Base-by-base conservation (phyloP, 2,113 vertebrate genomes). In the Marcusenius ussheri region DNA sequence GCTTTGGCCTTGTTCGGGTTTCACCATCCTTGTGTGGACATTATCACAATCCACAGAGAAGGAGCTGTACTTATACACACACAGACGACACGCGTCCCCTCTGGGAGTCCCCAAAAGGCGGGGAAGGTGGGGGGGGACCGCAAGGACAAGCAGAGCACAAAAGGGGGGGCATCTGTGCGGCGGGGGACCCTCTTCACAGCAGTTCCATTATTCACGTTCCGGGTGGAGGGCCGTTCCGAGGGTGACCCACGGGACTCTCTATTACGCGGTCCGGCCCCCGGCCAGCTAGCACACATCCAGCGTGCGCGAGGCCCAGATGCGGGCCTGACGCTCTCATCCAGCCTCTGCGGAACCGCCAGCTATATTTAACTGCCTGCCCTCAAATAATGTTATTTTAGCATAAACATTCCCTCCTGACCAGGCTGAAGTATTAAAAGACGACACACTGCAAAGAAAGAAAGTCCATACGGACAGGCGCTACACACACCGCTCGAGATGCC, bases 381-480 rank as follows among this genome's bases (percentile, higher is more conserved):
- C 85, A 87, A 87, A 87, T 87, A 87, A 87, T 87, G 85, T 87
- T 87, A 87, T 87, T 87, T 87, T 87, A 53, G 47, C 50, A 53
- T 87, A 87, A 87, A 47, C 50, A 27, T 53, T 85, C 85, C 85
- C 85, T 53, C 31, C 10, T 87, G 85, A 35, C 85, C 50, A 31
- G 47, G 85, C 27, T 53, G 47, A 56, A 87, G 47, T 87, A 87
- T 87, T 87, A 51, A 53, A 87, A 87, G 85, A 87, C 31, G 85
- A 51, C 74, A 56, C 50, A 19, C 50, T 51, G 42, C 47, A 47
- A 56, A 87, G 85, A 15, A 39, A 53, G n/a, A 19, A 19, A 9
- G 49, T 21, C n/a, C 49, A 3, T 53, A 24, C 15, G 50, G 74
- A 80, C 74, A 1, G 74, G 35, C 74, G 5, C 74, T 42, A 80